These are phyloP conservation scores for Parnassius smintheus DNA, from an alignment of 2,888 invertebrate genomes.

Conservation along the genomic window DNA sequence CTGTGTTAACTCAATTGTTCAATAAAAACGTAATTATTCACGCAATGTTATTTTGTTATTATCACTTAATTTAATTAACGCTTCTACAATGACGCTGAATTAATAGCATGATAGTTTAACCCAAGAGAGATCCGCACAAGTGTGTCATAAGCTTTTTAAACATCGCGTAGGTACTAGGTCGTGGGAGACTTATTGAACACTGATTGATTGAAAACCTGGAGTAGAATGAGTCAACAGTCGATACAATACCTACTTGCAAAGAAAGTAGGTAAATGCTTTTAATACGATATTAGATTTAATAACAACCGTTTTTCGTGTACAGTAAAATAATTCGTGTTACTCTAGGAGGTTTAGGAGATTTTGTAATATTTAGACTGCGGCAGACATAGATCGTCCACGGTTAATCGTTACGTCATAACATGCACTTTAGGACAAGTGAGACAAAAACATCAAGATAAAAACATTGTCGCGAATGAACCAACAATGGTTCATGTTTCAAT, in stretches of 20 bases:
- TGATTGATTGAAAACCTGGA: slow-evolving; percentile 13
- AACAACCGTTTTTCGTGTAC: too few relatives aligned
- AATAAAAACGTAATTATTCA: slow-evolving; percentile 5
- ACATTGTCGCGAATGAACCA: too few relatives aligned
- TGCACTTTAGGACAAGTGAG: too few relatives aligned
- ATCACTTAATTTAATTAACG: slow-evolving; percentile 22
- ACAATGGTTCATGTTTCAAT: too few relatives aligned
- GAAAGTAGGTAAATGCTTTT: too few relatives aligned
- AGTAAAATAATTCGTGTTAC: too few relatives aligned
- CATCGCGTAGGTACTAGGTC: slow-evolving; percentile 2
- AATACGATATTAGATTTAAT: too few relatives aligned
- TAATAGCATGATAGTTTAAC: neutral
- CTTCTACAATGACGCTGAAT: slow-evolving; percentile 2
- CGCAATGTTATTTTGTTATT: slow-evolving; percentile 13
- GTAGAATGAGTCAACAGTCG: slow-evolving; percentile 1
- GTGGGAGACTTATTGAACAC: slow-evolving; percentile 7
- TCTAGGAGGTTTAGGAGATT: too few relatives aligned
- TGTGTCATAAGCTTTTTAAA: slow-evolving; percentile 13
- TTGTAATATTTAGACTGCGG: too few relatives aligned
- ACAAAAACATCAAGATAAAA: too few relatives aligned
- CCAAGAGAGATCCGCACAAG: slow-evolving; percentile 4
- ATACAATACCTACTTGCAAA: too few relatives aligned
- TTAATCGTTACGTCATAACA: too few relatives aligned
- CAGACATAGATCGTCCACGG: slow-evolving; percentile 5
- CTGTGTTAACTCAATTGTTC: neutral